These are phyloP conservation scores for Ctenopoma multispine DNA, from an alignment of 2,797 vertebrate genomes.

Conservation along the genomic window DNA sequence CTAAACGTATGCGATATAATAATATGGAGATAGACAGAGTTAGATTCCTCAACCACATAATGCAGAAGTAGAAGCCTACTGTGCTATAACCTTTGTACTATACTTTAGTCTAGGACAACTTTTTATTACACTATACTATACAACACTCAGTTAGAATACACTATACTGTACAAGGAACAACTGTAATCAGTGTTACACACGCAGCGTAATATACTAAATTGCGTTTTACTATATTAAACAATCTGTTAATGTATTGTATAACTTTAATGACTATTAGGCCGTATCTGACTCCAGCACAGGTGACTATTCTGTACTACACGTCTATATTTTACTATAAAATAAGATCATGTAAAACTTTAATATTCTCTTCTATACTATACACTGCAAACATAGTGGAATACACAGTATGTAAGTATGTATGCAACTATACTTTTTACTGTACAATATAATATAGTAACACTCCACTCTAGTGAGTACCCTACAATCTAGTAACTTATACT, in stretches of 20 bases:
- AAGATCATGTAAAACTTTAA: not conserved
- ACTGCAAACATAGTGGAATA: not conserved
- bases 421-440: too few relatives aligned
- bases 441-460: too few relatives aligned
- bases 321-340: too few relatives aligned
- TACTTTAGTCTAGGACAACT: not conserved
- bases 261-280: too few relatives aligned
- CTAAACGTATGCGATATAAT: not conserved
- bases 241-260: not conserved
- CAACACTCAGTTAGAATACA: not conserved
- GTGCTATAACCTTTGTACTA: not conserved
- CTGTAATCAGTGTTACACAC: not conserved
- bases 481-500: too few relatives aligned
- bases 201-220: too few relatives aligned
- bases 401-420: too few relatives aligned
- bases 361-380: not conserved
- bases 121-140: not conserved
- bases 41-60: not conserved
- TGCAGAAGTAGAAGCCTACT: not conserved
- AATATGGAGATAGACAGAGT: too few relatives aligned
- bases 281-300: too few relatives aligned
- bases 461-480: too few relatives aligned
- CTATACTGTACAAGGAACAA: not conserved
- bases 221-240: too few relatives aligned
- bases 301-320: too few relatives aligned